These are phyloP conservation scores for Melieria picta DNA, from an alignment of 2,888 invertebrate genomes.

Conservation along the genomic window DNA sequence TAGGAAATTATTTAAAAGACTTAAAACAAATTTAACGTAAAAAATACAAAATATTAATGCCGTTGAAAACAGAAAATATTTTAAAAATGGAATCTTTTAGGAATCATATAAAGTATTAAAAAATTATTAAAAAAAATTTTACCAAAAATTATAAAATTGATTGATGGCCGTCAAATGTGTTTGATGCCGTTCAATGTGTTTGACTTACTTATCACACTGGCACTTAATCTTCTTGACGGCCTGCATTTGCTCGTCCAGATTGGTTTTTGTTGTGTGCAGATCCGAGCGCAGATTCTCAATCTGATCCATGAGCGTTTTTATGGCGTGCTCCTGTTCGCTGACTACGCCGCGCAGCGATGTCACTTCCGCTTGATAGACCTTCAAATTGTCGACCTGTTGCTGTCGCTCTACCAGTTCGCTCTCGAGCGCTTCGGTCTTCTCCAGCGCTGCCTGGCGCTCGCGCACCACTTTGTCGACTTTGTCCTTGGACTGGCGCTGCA, in stretches of 20 bases:
- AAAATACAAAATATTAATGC: no score
- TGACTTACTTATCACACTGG: conserved; percentile 63
- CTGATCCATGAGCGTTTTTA: conserved; percentile 68
- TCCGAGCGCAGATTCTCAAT: conserved; percentile 69
- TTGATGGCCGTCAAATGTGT: neutral
- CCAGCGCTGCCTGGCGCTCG: conserved; percentile 69
- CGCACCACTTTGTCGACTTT: conserved; percentile 72
- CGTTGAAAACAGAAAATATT: neutral
- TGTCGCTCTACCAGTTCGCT: conserved; percentile 53
- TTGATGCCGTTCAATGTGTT: neutral
- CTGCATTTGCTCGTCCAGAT: conserved; percentile 68
- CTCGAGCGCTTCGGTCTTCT: conserved; percentile 57
- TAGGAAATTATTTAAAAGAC: no score
- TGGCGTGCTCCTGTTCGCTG: conserved; percentile 69
- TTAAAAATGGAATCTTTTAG: neutral
- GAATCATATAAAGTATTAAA: no score
- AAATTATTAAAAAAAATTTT: neutral
- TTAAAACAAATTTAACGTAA: no score
- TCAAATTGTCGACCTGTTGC: conserved; percentile 67
- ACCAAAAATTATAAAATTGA: no score
- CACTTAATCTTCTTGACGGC: conserved; percentile 65
- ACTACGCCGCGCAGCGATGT: conserved; percentile 70
- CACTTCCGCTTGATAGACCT: conserved; percentile 70
- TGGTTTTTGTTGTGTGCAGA: conserved; percentile 68
- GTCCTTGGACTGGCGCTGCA: conserved; percentile 76